Evolutionary conservation across 92 coral and sea anemone species (phyloP).

Genomic region (Phenganax marumi): DNA sequence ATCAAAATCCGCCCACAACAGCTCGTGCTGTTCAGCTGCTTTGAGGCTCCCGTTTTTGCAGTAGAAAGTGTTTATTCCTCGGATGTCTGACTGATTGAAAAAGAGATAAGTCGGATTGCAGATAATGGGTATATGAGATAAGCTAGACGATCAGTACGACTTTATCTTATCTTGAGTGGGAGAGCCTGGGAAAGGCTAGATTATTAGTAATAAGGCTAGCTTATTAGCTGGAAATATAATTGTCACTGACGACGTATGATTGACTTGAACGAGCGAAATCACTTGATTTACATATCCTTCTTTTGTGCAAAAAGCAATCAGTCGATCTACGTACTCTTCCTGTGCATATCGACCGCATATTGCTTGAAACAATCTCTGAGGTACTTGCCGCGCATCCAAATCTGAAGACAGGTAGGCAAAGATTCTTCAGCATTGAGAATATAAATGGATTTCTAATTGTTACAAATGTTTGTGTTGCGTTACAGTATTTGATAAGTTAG

Average conservation of each 20-base stretch:
- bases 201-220: conserved; percentile 9
- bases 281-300: background rate
- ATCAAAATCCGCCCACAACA: background rate
- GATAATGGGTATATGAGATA: conserved; percentile 18
- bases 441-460: too few species aligned
- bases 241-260: background rate
- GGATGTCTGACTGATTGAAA: background rate
- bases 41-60: background rate
- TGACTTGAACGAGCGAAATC: background rate
- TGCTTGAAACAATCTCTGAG: background rate
- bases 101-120: conserved; percentile 4
- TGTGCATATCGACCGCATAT: conserved; percentile 4
- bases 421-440: background rate
- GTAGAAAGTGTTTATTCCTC: background rate
- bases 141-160: conserved; percentile 11
- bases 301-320: background rate
- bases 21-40: conserved; percentile 9
- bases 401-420: conserved; percentile 1
- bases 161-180: conserved; percentile 17
- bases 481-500: too few species aligned
- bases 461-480: too few species aligned
- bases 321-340: background rate
- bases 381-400: background rate
- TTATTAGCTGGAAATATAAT: conserved; percentile 14
- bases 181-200: conserved; percentile 19